A percentile compares a stretch with the other conserved stretches of the same genome.
Evolutionary conservation across 2,888 invertebrate species (phyloP).

Genomic region (Leptopilina syphax): DNA sequence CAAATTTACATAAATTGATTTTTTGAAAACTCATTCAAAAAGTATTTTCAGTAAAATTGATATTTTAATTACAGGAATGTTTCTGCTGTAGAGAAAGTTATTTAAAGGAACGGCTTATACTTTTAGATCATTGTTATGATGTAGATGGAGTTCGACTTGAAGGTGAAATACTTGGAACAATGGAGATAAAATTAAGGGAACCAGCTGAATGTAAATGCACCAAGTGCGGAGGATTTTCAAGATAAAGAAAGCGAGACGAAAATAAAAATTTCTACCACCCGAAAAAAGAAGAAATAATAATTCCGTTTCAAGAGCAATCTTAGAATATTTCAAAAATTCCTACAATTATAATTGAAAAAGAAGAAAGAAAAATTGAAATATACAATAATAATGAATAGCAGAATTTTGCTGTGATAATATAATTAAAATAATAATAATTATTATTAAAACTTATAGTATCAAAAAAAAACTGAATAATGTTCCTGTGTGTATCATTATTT

Average conservation of each 20-base stretch:
- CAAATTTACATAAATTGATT: no score
- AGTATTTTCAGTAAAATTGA: neutral
- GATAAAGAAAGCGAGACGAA: slow-evolving; percentile 43
- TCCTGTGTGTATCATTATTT: slow-evolving; percentile 2
- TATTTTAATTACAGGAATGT: slow-evolving; percentile 84
- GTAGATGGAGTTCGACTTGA: slow-evolving; percentile 89
- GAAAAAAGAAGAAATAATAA: neutral
- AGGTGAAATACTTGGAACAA: slow-evolving; percentile 83
- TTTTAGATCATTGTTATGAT: slow-evolving; percentile 91
- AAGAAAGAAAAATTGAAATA: no score
- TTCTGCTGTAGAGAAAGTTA: slow-evolving; percentile 94
- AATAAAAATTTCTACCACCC: neutral
- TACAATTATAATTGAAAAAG: neutral
- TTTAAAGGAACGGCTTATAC: slow-evolving; percentile 87
- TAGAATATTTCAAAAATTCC: slow-evolving; percentile 6
- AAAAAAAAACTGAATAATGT: neutral
- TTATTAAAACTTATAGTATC: no score
- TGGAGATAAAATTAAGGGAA: slow-evolving; percentile 91
- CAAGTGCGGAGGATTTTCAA: slow-evolving; percentile 91
- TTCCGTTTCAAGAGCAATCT: neutral
- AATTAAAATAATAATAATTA: neutral
- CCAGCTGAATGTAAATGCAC: slow-evolving; percentile 94
- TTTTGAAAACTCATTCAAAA: neutral
- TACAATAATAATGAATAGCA: neutral
- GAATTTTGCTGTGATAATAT: slow-evolving; percentile 37